Evolutionary conservation across 2,797 vertebrate species (phyloP).

Genomic region (Intellagama lesueurii): DNA sequence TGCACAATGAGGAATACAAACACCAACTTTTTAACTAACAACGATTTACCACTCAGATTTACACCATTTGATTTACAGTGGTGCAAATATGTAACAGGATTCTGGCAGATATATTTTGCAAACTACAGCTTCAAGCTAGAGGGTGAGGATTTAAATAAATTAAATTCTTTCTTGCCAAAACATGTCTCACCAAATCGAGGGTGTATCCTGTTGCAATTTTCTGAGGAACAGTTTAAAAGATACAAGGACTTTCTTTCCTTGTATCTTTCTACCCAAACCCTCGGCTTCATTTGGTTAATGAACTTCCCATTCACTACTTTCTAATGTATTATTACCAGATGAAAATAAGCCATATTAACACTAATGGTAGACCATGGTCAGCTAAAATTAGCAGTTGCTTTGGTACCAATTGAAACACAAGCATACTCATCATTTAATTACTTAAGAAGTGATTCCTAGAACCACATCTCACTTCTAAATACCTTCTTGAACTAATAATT

Average conservation of each 20-base stretch:
- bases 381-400: slow-evolving; percentile 76
- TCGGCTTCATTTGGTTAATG: slow-evolving; percentile 75
- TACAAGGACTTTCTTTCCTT: slow-evolving; percentile 63
- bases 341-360: slow-evolving; percentile 75
- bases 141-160: slow-evolving; percentile 40
- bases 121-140: slow-evolving; percentile 41
- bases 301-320: slow-evolving; percentile 72
- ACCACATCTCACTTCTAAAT: slow-evolving; percentile 50
- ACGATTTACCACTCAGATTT: too few relatives aligned
- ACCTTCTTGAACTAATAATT: slow-evolving; percentile 54
- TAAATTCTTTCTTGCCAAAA: slow-evolving; percentile 70
- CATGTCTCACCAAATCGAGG: slow-evolving; percentile 63
- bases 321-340: slow-evolving; percentile 67
- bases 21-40: too few relatives aligned
- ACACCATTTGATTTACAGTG: too few relatives aligned
- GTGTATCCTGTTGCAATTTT: slow-evolving; percentile 74
- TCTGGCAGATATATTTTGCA: slow-evolving; percentile 39
- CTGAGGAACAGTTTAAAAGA: slow-evolving; percentile 67
- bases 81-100: slow-evolving; percentile 5
- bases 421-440: slow-evolving; percentile 59
- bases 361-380: slow-evolving; percentile 75
- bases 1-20: not conserved
- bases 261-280: slow-evolving; percentile 70
- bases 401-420: slow-evolving; percentile 66
- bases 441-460: slow-evolving; percentile 62